These are phyloP conservation scores for Heliconius ethilla DNA, from an alignment of 2,888 invertebrate species.

Conservation along the genomic window DNA sequence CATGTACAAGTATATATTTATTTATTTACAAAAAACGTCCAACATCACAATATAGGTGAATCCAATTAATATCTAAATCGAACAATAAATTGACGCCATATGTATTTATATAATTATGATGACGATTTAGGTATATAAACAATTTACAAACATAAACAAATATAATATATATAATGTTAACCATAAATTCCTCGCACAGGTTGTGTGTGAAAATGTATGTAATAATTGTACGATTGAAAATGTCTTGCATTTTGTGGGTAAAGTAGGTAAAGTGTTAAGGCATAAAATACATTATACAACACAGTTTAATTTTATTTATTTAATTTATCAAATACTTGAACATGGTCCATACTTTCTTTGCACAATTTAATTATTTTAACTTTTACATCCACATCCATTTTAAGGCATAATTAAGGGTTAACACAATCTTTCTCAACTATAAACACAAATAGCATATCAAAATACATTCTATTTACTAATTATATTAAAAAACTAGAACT, in stretches of 20 bases:
- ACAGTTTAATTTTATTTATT: too few relatives aligned
- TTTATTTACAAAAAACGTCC: conserved; percentile 9
- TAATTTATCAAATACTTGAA: too few relatives aligned
- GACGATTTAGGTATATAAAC: neutral
- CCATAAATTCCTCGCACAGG: neutral
- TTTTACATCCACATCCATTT: neutral
- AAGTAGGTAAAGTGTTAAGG: too few relatives aligned
- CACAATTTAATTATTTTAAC: neutral
- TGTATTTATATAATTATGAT: conserved; percentile 2
- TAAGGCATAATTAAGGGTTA: conserved; percentile 8
- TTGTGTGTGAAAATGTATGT: too few relatives aligned
- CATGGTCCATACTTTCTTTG: neutral
- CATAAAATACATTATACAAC: too few relatives aligned
- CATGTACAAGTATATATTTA: neutral
- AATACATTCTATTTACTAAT: neutral
- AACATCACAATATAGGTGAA: neutral
- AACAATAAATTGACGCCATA: neutral
- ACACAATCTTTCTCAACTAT: neutral
- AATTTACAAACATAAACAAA: neutral
- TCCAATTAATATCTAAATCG: neutral
- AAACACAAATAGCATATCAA: neutral
- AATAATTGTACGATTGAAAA: neutral
- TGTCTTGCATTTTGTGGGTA: too few relatives aligned
- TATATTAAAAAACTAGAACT: neutral
- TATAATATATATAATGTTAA: conserved; percentile 8